A percentile compares a stretch with the other conserved stretches of the same genome.
These are phyloP conservation scores for Drosophila virilis DNA, from an alignment of 1,140 invertebrate species.

Conservation along the genomic window DNA sequence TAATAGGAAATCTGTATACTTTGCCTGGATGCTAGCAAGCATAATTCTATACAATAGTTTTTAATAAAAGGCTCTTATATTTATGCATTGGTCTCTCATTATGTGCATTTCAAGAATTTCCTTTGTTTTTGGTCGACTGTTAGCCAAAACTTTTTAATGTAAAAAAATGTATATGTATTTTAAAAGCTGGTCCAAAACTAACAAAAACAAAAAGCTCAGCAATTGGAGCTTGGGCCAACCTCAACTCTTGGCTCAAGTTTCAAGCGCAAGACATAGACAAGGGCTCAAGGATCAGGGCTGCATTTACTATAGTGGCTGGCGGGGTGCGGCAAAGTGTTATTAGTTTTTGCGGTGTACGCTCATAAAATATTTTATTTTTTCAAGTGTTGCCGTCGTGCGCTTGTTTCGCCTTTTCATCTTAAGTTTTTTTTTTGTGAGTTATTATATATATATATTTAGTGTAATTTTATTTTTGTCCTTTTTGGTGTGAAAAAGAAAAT, in stretches of 20 bases:
- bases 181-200: slow-evolving; percentile 27
- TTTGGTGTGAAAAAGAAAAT: slow-evolving; percentile 54
- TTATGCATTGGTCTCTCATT: no score
- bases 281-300: slow-evolving; percentile 9
- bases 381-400: slow-evolving; percentile 48
- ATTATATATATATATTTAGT: slow-evolving; percentile 16
- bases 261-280: slow-evolving; percentile 23
- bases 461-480: slow-evolving; percentile 29
- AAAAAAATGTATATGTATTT: neutral
- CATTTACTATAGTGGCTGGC: neutral
- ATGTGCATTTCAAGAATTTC: no score
- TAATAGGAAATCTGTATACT: no score
- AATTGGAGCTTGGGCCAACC: slow-evolving; percentile 66
- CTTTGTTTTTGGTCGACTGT: no score
- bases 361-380: slow-evolving; percentile 77
- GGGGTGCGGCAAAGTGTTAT: slow-evolving; percentile 64
- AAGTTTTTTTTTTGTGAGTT: slow-evolving; percentile 12
- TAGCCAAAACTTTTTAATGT: no score
- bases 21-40: no score
- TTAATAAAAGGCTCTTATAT: no score
- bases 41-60: no score
- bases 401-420: slow-evolving; percentile 57
- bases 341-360: slow-evolving; percentile 76
- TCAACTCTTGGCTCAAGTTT: slow-evolving; percentile 72
- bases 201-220: slow-evolving; percentile 39